These are phyloP conservation scores for Empidonax alnorum DNA, from an alignment of 2,113 vertebrate species.

Conservation along the genomic window DNA sequence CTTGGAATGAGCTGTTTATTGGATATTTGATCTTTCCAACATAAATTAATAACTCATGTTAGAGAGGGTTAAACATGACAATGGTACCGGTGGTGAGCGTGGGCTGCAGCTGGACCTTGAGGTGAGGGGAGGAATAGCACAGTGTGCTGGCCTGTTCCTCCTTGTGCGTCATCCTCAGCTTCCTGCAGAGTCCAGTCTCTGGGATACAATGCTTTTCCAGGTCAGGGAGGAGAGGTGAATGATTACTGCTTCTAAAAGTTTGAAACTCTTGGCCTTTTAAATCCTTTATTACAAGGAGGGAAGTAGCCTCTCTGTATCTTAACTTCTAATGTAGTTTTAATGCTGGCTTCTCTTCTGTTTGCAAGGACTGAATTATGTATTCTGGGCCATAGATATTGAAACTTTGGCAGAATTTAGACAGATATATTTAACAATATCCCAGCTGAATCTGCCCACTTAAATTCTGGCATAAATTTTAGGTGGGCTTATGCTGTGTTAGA, in stretches of 20 bases:
- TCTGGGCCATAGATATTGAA: neutral
- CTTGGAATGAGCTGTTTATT: neutral
- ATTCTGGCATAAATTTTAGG: neutral
- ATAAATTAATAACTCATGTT: neutral
- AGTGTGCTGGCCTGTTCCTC: neutral
- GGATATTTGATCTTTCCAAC: neutral
- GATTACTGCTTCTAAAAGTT: neutral
- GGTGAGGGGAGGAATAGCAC: neutral
- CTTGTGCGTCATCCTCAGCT: neutral
- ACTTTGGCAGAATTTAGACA: neutral
- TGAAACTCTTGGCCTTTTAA: neutral
- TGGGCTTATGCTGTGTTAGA: neutral
- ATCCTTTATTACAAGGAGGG: neutral
- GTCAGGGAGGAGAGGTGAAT: neutral
- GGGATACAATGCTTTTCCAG: neutral
- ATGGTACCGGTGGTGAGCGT: neutral
- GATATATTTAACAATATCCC: neutral
- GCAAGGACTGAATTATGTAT: neutral
- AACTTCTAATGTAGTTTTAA: neutral
- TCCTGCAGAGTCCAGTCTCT: neutral
- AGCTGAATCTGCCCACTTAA: neutral
- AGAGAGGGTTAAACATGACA: neutral
- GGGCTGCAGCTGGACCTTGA: neutral
- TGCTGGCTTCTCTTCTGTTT: neutral
- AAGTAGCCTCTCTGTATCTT: neutral